Base-by-base conservation (phyloP, 2,888 invertebrate species). In the Ypsolopha scabrella region DNA sequence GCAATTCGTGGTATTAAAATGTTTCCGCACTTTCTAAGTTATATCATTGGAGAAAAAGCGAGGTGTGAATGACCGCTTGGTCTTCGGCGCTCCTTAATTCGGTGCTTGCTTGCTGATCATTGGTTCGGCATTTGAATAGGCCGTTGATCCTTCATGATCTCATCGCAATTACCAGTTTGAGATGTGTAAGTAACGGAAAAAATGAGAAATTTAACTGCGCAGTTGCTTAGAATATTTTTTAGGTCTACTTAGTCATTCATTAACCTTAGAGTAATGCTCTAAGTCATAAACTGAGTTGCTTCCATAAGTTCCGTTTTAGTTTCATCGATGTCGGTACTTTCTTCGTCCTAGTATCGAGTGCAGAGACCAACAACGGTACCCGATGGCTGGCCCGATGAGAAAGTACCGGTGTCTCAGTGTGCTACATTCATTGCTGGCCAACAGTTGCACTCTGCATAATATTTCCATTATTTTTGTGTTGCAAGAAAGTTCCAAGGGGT, bases 101-200 rank as follows among this genome's bases (percentile, higher is more conserved):
- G 62, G 63, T 66, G 66, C 50, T 38, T 24, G 24, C 38, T 70
- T 69, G 70, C 68, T 70, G 72, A 74, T 79, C 79, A 80, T 71
- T 71, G 73, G 70, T 75, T 75, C 60, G 75, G 75, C 66, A 74
- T 77, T 75, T 69, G 71, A 63, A 60, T 62, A 70, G 86, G 76
- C 65, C 85, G 65, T 81, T 85, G 85, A 81, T 85, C 86, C 82
- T 83, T 70, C 58, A 72, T 86, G 83, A 86, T 82, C 81, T 85
- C 85, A 85, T 83, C 80, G 65, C 61, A 58, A 63, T 61, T 65
- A 64, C 59, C 59, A 62, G 57, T 45, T 39, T 51, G 24, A 35
- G 45, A 45, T 45, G 10, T n/a, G 45, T 45, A 7, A 13, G 37
- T 14, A 8, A 39, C 9, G 41, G 33, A 48, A 48, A 48, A 48